Evolutionary conservation across 2,888 invertebrate species (phyloP).

Genomic region (Antitype chi): DNA sequence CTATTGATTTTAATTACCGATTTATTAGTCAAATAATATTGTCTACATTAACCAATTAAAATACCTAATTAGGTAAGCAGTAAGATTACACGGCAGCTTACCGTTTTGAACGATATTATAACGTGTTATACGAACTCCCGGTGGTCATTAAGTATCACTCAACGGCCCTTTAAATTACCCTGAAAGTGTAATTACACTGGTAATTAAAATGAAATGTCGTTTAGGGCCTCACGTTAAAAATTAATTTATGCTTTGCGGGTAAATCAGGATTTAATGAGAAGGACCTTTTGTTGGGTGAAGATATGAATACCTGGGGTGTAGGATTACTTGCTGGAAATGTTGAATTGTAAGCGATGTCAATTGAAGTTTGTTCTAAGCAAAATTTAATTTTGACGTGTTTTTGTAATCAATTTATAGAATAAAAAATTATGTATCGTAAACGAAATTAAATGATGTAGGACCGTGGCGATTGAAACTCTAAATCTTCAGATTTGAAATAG

Average conservation of each 20-base stretch:
- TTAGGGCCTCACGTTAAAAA: conserved; percentile 62
- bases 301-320: background rate
- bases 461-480: background rate
- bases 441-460: background rate
- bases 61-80: conserved; percentile 13
- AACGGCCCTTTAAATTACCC: conserved; percentile 64
- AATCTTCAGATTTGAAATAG: background rate
- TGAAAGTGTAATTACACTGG: conserved; percentile 68
- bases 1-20: background rate
- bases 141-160: conserved; percentile 68
- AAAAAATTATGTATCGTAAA: too few species aligned
- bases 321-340: background rate
- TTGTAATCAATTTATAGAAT: too few species aligned
- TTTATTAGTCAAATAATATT: background rate
- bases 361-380: background rate
- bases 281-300: conserved; percentile 34
- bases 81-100: conserved; percentile 39
- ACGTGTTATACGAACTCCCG: conserved; percentile 51
- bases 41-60: background rate
- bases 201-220: conserved; percentile 69
- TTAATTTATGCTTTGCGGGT: conserved; percentile 54
- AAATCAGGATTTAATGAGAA: conserved; percentile 62
- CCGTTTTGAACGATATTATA: conserved; percentile 36
- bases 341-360: background rate
- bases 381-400: too few species aligned